These are phyloP conservation scores for Drosophila yakuba DNA, from an alignment of 1,140 invertebrate genomes.

Conservation along the genomic window DNA sequence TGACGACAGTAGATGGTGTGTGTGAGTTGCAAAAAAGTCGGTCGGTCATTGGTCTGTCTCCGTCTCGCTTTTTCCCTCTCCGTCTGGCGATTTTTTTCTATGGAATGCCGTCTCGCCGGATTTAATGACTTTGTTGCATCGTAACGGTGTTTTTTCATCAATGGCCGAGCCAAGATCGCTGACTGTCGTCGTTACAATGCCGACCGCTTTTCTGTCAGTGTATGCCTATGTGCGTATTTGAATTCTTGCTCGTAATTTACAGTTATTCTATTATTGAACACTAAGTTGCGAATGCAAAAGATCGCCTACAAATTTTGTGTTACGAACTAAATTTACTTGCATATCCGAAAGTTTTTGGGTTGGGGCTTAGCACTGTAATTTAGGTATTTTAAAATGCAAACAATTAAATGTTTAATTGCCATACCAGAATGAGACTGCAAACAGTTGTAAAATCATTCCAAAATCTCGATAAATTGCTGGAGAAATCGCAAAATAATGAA, in stretches of 20 bases:
- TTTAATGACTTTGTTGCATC: slow-evolving; percentile 77
- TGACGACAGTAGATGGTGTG: slow-evolving; percentile 20
- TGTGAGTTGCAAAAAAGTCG: slow-evolving; percentile 72
- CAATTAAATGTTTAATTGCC: background rate
- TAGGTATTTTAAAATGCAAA: background rate
- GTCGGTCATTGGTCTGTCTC: slow-evolving; percentile 66
- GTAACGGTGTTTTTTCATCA: slow-evolving; percentile 77
- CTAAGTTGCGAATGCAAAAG: background rate
- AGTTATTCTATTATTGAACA: background rate
- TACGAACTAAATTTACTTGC: too few relatives aligned
- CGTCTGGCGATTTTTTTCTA: slow-evolving; percentile 48
- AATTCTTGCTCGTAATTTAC: slow-evolving; percentile 7
- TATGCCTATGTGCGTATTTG: background rate
- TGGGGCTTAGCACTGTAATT: too few relatives aligned
- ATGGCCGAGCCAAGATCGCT: slow-evolving; percentile 52
- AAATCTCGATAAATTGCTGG: slow-evolving; percentile 18
- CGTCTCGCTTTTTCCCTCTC: slow-evolving; percentile 10
- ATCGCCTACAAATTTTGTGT: too few relatives aligned
- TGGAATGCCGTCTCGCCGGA: slow-evolving; percentile 81
- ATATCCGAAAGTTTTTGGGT: too few relatives aligned
- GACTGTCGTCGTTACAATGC: slow-evolving; percentile 43
- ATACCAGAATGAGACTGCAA: background rate
- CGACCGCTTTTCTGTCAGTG: slow-evolving; percentile 17
- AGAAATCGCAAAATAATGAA: slow-evolving; percentile 34
- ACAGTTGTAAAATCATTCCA: slow-evolving; percentile 31